Evolutionary conservation across 1,140 invertebrate species (phyloP), one percentile per base, ranked within the genome.

Genomic region (Aphidius ervi): DNA sequence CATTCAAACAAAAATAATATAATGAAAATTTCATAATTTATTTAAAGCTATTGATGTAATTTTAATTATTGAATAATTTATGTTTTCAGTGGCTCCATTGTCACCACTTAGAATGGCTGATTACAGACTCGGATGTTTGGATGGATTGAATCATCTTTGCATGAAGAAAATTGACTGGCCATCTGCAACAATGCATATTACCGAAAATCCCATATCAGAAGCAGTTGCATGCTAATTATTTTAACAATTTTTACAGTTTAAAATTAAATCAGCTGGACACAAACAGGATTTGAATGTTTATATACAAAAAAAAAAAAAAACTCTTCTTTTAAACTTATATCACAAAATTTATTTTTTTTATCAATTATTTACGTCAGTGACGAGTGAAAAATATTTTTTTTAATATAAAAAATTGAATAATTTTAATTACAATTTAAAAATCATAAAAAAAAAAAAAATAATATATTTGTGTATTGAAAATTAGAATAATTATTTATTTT

Each of bases 191-290:
- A 89, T 90, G 72, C 85, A 87, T 75, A 90, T 89, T 74, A 90
- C 87, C 56, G 88, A 90, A 76, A 90, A 90, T 74, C 88, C 88
- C 46, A 89, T 90, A 75, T 88, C 88, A 63, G 85, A 87, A 68
- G 87, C 87, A 8, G 86, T 88, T 54, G 86, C 86, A 67, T 88
- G 87, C 78, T 89, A 88, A 85, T 74, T 74, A 75, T 56, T 60
- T 39, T 9, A 23, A 10, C 10, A 31, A 52, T 31, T 10, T 39
- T 52, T 31, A 31, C 23, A 31, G 23, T 31, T 31, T 3, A 31
- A 31, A 31, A 31, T 31, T 31, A 3, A 31, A 31, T 31, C 2
- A 31, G 23, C 23, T 31, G 23, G 23, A 3, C 23, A 31, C 23
- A 31, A 3, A 31, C 23, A 31, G 23, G 23, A 31, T 31, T 31